Conservation (phyloP, 92 coral and sea anemone species). For the Pocillopora meandrina region DNA sequence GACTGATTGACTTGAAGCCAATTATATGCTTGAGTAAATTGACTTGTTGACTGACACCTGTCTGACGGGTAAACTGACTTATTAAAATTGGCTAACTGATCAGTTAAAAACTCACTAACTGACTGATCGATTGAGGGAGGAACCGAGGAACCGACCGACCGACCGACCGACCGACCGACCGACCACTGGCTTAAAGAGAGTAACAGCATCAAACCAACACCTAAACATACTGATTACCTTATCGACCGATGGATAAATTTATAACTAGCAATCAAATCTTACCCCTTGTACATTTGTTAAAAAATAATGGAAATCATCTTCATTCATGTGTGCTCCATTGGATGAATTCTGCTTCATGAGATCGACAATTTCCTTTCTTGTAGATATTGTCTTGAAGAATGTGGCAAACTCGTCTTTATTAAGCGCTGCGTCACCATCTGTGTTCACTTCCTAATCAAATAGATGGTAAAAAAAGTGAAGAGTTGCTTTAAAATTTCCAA, state of each 20-base stretch:
- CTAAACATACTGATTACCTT: background rate
- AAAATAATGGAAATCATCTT: constrained; percentile 66
- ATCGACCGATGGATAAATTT: background rate
- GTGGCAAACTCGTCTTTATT: constrained; percentile 86
- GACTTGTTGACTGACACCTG: background rate
- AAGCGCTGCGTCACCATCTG: constrained; percentile 76
- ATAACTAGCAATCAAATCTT: background rate
- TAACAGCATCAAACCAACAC: too few species aligned
- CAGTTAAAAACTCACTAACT: background rate
- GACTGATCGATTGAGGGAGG: background rate
- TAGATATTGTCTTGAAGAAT: constrained; percentile 83
- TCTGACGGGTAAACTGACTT: background rate
- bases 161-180: background rate
- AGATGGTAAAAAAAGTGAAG: constrained; percentile 1
- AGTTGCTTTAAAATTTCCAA: too few species aligned
- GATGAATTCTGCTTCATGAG: constrained; percentile 67
- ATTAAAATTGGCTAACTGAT: background rate
- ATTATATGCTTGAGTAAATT: too few species aligned
- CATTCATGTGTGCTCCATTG: constrained; percentile 71
- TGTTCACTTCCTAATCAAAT: constrained; percentile 79
- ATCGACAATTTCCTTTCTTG: constrained; percentile 78
- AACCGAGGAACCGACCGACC: background rate
- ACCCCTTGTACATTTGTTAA: constrained; percentile 75
- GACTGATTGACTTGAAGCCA: background rate
- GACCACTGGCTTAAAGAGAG: background rate